Evolutionary conservation across 2,113 vertebrate species (phyloP).

Genomic region (Etheostoma cragini): DNA sequence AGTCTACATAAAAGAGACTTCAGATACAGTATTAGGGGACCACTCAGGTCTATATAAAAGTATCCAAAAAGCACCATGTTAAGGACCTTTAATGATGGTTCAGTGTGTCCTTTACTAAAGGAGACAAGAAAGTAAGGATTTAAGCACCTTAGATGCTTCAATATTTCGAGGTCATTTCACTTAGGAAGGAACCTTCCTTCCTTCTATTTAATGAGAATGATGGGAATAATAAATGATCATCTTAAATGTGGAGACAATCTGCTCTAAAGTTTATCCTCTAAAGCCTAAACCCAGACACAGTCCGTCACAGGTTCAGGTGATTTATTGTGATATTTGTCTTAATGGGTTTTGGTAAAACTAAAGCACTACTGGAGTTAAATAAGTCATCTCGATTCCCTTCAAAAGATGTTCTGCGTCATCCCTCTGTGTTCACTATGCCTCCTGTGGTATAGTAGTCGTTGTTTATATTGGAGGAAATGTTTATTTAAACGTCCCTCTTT

Average conservation of each 20-base stretch:
- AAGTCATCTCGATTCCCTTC: background rate
- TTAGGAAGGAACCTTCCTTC: too few species aligned
- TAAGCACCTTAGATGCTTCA: too few species aligned
- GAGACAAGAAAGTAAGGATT: too few species aligned
- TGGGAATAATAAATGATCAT: background rate
- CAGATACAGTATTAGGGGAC: too few species aligned
- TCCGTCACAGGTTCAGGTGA: background rate
- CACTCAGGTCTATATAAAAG: too few species aligned
- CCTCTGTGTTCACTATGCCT: background rate
- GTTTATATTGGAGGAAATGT: conserved; percentile 45
- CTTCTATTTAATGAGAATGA: too few species aligned
- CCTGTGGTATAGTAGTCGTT: background rate
- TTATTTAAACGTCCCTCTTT: conserved; percentile 21
- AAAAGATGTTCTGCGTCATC: background rate
- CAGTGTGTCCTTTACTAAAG: too few species aligned
- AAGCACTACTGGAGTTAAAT: conserved; percentile 6
- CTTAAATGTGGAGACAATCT: background rate
- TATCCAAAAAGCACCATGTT: too few species aligned
- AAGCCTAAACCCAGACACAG: background rate
- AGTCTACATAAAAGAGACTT: too few species aligned
- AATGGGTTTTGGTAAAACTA: background rate
- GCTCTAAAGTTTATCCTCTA: background rate
- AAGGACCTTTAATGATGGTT: too few species aligned
- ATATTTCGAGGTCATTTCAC: too few species aligned
- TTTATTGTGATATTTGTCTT: background rate